Evolutionary conservation across 2,113 vertebrate species (phyloP).

Genomic region (Podarcis raffonei): DNA sequence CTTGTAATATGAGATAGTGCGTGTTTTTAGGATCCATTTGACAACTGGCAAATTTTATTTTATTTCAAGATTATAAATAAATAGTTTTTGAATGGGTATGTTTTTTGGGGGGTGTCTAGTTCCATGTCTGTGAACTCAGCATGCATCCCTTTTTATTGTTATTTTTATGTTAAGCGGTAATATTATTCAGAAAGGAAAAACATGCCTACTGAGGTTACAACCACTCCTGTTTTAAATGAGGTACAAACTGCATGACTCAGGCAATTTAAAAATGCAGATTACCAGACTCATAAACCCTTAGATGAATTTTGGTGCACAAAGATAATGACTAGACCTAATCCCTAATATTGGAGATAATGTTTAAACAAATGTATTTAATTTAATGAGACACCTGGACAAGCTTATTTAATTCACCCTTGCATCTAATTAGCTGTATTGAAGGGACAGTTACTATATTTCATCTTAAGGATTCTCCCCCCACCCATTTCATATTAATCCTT

Average conservation of each 20-base stretch:
- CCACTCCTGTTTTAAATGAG: constrained; percentile 33
- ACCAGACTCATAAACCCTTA: constrained; percentile 55
- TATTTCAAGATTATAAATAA: neutral
- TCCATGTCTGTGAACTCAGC: neutral
- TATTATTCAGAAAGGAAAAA: constrained; percentile 4
- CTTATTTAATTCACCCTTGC: constrained; percentile 57
- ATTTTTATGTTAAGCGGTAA: neutral
- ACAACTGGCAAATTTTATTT: neutral
- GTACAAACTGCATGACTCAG: constrained; percentile 30
- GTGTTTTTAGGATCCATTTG: neutral
- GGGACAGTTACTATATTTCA: constrained; percentile 44
- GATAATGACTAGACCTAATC: constrained; percentile 53
- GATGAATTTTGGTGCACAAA: constrained; percentile 64
- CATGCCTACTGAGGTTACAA: neutral
- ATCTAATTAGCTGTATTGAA: constrained; percentile 52
- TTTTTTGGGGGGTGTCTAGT: neutral
- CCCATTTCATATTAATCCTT: constrained; percentile 49
- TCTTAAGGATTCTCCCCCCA: constrained; percentile 24
- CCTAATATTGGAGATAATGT: constrained; percentile 44
- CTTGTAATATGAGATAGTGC: neutral
- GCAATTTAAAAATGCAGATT: constrained; percentile 40
- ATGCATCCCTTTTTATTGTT: neutral
- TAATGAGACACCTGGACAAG: constrained; percentile 57
- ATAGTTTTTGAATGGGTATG: neutral
- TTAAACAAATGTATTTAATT: constrained; percentile 66